Conservation (phyloP, 2,797 vertebrate species). For the Garrulus glandarius region DNA sequence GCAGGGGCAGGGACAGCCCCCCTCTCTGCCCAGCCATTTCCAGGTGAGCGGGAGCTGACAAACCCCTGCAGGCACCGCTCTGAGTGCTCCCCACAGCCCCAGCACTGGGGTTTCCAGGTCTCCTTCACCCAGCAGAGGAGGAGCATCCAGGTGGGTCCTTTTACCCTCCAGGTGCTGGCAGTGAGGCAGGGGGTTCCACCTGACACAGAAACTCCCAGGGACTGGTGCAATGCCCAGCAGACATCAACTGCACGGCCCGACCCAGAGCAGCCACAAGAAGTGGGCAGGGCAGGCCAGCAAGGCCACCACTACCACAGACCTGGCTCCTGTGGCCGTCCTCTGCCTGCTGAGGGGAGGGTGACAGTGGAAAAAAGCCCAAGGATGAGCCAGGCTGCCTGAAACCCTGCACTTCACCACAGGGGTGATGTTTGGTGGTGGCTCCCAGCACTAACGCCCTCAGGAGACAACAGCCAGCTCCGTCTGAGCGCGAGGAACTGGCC, state of each 20-base stretch:
- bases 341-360: background rate
- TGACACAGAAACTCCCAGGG: background rate
- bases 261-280: background rate
- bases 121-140: background rate
- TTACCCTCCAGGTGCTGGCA: background rate
- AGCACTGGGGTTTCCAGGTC: background rate
- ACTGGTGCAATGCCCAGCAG: background rate
- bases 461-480: background rate
- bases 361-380: background rate
- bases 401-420: background rate
- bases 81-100: background rate
- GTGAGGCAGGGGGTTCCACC: background rate
- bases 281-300: background rate
- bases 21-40: background rate
- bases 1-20: background rate
- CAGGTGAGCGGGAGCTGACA: background rate
- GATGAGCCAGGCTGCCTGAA: background rate
- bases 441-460: background rate
- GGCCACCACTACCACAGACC: background rate
- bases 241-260: background rate
- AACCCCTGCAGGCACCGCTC: accelerated
- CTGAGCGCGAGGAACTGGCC: background rate
- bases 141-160: background rate
- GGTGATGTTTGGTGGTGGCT: background rate
- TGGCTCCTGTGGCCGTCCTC: background rate